Base-by-base conservation (phyloP, 2,113 vertebrate species). In the Chinchilla lanigera region DNA sequence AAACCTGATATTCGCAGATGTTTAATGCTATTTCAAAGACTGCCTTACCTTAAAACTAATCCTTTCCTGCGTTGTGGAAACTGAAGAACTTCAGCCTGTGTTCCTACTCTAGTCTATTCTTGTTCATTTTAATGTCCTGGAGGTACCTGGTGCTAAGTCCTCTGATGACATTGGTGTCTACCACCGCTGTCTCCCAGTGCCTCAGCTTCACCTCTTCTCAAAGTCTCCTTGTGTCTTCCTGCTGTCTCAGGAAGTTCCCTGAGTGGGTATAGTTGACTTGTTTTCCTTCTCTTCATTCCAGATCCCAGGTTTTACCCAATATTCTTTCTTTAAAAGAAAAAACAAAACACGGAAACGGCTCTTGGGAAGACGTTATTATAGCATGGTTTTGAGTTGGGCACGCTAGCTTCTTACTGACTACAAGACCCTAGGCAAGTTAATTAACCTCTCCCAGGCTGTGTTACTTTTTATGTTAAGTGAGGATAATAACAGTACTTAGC, bases 361-460 rank as follows among this genome's bases (percentile, higher is more conserved):
- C 20, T 95, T 86, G 30, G 60, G 10, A 80, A 92, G 3, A 44
- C 10, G 10, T 75, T 94, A 9, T 47, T 92, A 30, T 24, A 82
- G 26, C 47, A 38, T 12, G 28, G n/a, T 75, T 96, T 95, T 84
- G 92, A 95, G 28, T 92, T 50, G 35, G 41, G 22, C 6, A 65
- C 28, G 41, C 24, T 38, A 38, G 30, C 73, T 80, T n/a, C 91
- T 89, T 95, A 73, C n/a, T 77, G 6, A 93, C 58, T 87, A 0
- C 20, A 54, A 86, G 77, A 90, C 38, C 52, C 41, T 85, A 41
- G 90, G 38, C 67, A 77, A 92, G 63, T 88, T 95, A 86, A 92
- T 94, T 96, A 94, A 93, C 96, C 78, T 94, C 65, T 91, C 60
- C 83, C 54, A 91, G 65, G 26, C 65, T 77, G 16, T 95, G 60